phyloP scores from a whole-genome alignment of 2,113 vertebrate genomes.

The Casuarius casuarius region DNA sequence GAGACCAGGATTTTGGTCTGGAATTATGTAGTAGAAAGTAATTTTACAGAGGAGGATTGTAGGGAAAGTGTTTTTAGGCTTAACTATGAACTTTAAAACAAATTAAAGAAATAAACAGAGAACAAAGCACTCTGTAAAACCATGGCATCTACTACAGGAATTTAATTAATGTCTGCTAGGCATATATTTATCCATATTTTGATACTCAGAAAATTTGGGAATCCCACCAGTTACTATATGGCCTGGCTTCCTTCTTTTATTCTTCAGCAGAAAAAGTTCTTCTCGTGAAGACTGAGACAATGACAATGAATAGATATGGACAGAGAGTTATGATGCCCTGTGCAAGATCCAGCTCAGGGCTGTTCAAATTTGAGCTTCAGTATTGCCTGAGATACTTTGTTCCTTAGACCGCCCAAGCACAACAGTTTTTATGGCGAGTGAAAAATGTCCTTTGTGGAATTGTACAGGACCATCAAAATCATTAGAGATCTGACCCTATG shows the following conservation, averaged over 20 bases:
- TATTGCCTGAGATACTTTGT: background rate
- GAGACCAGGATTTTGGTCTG: background rate
- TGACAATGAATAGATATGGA: background rate
- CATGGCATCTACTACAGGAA: background rate
- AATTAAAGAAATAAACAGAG: constrained; percentile 25
- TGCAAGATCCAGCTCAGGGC: background rate
- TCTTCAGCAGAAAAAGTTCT: background rate
- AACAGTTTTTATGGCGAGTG: background rate
- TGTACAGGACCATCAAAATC: background rate
- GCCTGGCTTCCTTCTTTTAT: background rate
- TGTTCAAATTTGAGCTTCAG: background rate
- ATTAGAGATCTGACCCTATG: background rate
- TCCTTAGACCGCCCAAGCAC: background rate
- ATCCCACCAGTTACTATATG: background rate
- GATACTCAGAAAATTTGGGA: background rate
- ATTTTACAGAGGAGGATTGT: constrained; percentile 21
- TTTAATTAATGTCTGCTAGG: constrained; percentile 9
- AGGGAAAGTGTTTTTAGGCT: constrained; percentile 1
- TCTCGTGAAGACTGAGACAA: background rate
- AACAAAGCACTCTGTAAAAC: background rate
- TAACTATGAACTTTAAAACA: background rate
- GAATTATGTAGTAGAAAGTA: constrained; percentile 8
- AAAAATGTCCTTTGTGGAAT: background rate
- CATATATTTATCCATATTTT: background rate
- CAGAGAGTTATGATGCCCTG: rapidly evolving